These are phyloP conservation scores for Mus minutoides DNA, from an alignment of 2,797 vertebrate species.

Conservation along the genomic window DNA sequence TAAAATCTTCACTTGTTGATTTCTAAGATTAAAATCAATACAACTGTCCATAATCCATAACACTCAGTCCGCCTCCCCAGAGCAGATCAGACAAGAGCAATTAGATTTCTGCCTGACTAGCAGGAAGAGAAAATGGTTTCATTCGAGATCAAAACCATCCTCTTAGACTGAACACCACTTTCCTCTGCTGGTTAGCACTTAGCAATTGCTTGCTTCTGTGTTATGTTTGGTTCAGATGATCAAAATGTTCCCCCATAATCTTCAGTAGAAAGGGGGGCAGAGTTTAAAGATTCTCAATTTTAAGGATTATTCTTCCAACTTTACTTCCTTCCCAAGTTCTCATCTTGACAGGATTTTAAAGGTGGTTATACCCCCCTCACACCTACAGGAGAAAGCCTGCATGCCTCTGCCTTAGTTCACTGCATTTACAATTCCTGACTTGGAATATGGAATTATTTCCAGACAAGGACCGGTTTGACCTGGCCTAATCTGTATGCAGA, in stretches of 20 bases:
- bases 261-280: constrained; percentile 71
- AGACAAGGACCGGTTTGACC: constrained; percentile 76
- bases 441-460: constrained; percentile 77
- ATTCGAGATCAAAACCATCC: constrained; percentile 88
- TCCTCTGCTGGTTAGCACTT: constrained; percentile 84
- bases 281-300: constrained; percentile 77
- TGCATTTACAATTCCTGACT: constrained; percentile 76
- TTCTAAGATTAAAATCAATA: constrained; percentile 89
- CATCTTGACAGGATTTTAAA: constrained; percentile 57
- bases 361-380: background rate
- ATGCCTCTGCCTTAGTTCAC: constrained; percentile 74
- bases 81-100: constrained; percentile 87
- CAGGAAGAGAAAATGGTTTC: constrained; percentile 86
- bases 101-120: constrained; percentile 89
- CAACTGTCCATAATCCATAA: constrained; percentile 85
- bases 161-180: constrained; percentile 85
- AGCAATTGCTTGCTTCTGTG: constrained; percentile 85
- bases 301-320: constrained; percentile 77
- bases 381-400: constrained; percentile 55
- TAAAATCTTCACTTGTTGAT: constrained; percentile 88
- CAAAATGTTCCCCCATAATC: constrained; percentile 84
- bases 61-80: constrained; percentile 85
- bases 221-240: constrained; percentile 85
- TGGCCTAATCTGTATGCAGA: constrained; percentile 79
- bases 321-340: constrained; percentile 75